phyloP scores from a whole-genome alignment of 2,888 invertebrate genomes.

The Actias luna region DNA sequence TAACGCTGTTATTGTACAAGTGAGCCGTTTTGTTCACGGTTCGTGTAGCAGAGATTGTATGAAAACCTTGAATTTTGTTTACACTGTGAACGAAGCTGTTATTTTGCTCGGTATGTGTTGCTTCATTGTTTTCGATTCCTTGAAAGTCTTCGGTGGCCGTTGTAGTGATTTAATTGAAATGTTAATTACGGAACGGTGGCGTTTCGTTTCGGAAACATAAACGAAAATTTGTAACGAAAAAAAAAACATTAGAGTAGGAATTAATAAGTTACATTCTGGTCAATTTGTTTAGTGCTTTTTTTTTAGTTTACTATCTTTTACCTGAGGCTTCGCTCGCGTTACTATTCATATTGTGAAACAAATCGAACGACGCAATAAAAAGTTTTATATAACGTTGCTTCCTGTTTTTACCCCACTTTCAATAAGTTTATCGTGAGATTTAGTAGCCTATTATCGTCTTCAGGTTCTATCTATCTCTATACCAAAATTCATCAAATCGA shows the following conservation, averaged over 20 bases:
- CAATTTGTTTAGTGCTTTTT: not conserved
- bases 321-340: no score
- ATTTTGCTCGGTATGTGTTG: not conserved
- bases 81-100: not conserved
- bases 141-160: not conserved
- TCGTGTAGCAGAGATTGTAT: slow-evolving; percentile 3
- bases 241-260: not conserved
- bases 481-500: no score
- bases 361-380: no score
- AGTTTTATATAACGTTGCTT: no score
- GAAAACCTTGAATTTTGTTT: slow-evolving; percentile 17
- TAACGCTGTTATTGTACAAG: not conserved
- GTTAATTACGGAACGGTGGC: not conserved
- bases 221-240: not conserved
- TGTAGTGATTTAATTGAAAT: not conserved
- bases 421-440: no score
- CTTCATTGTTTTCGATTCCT: slow-evolving; percentile 9
- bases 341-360: no score
- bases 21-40: slow-evolving; percentile 5
- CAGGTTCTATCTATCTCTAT: no score
- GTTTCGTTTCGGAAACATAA: not conserved
- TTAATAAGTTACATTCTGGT: not conserved
- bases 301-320: no score
- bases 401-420: no score
- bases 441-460: no score